Evolutionary conservation across 2,113 vertebrate genomes (phyloP).

Genomic region (Polypterus bichir): DNA sequence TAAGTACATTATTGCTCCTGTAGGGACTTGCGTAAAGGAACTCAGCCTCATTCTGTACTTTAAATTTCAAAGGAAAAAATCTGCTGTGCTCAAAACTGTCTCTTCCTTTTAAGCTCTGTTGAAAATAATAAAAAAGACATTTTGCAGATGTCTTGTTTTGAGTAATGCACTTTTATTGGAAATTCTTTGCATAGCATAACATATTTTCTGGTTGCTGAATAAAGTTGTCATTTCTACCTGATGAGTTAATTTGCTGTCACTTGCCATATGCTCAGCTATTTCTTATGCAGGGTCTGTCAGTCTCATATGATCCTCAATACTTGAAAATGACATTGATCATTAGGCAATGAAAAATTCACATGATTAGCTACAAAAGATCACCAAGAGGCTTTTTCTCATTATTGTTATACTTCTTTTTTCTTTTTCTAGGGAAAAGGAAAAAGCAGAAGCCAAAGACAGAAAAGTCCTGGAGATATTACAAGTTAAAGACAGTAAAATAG

Average conservation of each 20-base stretch:
- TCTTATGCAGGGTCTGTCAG: slow-evolving; percentile 42
- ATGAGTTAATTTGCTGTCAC: slow-evolving; percentile 45
- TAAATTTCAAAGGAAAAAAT: no score
- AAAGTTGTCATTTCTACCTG: slow-evolving; percentile 39
- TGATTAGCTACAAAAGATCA: slow-evolving; percentile 37
- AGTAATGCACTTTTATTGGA: neutral
- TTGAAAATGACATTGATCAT: slow-evolving; percentile 47
- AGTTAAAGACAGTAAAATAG: slow-evolving; percentile 72
- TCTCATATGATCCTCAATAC: slow-evolving; percentile 38
- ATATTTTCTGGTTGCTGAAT: slow-evolving; percentile 28
- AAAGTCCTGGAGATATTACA: slow-evolving; percentile 83
- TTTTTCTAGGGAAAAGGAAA: slow-evolving; percentile 75
- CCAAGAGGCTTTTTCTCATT: slow-evolving; percentile 30
- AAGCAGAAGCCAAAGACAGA: slow-evolving; percentile 80
- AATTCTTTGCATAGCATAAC: slow-evolving; percentile 4
- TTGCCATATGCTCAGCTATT: slow-evolving; percentile 53
- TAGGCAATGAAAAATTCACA: slow-evolving; percentile 40
- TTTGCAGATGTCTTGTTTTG: neutral
- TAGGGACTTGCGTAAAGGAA: neutral
- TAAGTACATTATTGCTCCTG: neutral
- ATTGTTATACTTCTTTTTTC: slow-evolving; percentile 26
- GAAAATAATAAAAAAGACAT: neutral
- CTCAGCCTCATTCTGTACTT: neutral
- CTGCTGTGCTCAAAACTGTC: neutral
- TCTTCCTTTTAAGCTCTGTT: neutral